Base-by-base conservation (phyloP, 2,888 invertebrate genomes). In the Polydesmus complanatus region DNA sequence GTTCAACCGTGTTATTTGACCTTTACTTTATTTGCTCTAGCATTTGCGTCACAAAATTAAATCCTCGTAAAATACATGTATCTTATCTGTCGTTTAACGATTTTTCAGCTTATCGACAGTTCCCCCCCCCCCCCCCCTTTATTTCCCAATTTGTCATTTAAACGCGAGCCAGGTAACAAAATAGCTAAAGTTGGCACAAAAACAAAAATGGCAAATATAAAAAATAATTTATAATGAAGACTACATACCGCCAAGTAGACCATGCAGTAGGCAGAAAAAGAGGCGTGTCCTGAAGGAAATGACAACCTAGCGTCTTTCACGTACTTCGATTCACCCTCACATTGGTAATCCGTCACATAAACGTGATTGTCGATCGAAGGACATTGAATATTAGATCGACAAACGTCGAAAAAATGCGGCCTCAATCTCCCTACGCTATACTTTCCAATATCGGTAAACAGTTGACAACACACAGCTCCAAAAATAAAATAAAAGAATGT, bases 381-480 rank as follows among this genome's bases (percentile, higher is more conserved):
- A 67, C 90, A 89, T 3, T 22, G 2, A 61, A 62, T 63, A 56
- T 66, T 65, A 0, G 96, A 96, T 60, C 80, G 76, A 71, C 97
- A 98, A 0, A 95, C 85, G 67, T 80, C 81, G 71, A 92, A 82
- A 78, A 97, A 98, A 76, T 98, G 95, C 27, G 97, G 97, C 67
- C 97, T 79, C 66, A 96, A 77, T 60, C 95, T 81, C 49, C 97
- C 97, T 65, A 96, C 84, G 11, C 87, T 83, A 73, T 93, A 95
- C 76, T 97, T 96, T 65, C 88, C 90, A 65, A 94, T 82, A 73
- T 97, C 95, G 2, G 94, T 95, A 65, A 87, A 82, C 55, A 93
- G 77, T 73, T 91, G 90, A 66, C 86, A 86, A 67, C 85, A 82
- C 52, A 84, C 86, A 54, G 86, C 86, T 0, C 93, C 95, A 74